phyloP scores from a whole-genome alignment of 2,888 invertebrate genomes.

The Eupithecia subfuscata region DNA sequence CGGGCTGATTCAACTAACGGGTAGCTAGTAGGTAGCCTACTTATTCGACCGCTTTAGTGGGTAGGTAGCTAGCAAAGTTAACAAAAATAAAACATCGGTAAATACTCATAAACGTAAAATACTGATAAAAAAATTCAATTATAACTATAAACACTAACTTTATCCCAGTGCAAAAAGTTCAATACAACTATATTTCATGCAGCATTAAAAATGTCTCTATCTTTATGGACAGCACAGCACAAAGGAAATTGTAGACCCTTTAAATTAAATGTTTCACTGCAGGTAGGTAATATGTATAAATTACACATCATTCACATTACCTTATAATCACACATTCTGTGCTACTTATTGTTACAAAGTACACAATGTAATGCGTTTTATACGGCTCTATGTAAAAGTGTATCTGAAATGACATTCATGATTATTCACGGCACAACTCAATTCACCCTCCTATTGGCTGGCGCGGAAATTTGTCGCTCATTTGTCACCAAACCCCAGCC shows the following conservation, averaged over 20 bases:
- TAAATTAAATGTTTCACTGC: neutral
- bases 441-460: constrained; percentile 67
- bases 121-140: no score
- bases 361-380: constrained; percentile 23
- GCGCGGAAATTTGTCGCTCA: constrained; percentile 72
- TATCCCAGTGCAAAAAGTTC: neutral
- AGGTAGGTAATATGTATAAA: constrained; percentile 10
- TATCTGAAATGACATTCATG: constrained; percentile 52
- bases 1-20: no score
- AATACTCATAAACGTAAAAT: no score
- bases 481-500: constrained; percentile 80
- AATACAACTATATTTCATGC: neutral
- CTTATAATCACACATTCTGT: constrained; percentile 25
- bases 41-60: no score
- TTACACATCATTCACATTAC: constrained; percentile 15
- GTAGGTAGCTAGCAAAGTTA: no score
- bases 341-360: constrained; percentile 20
- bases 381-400: constrained; percentile 32
- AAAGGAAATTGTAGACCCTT: neutral
- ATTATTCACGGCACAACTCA: constrained; percentile 59
- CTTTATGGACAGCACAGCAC: neutral
- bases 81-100: no score
- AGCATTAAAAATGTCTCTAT: neutral
- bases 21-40: no score
- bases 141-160: no score